These are phyloP conservation scores for Zelostemma sp. DNA, from an alignment of 1,140 invertebrate species.

Conservation along the genomic window DNA sequence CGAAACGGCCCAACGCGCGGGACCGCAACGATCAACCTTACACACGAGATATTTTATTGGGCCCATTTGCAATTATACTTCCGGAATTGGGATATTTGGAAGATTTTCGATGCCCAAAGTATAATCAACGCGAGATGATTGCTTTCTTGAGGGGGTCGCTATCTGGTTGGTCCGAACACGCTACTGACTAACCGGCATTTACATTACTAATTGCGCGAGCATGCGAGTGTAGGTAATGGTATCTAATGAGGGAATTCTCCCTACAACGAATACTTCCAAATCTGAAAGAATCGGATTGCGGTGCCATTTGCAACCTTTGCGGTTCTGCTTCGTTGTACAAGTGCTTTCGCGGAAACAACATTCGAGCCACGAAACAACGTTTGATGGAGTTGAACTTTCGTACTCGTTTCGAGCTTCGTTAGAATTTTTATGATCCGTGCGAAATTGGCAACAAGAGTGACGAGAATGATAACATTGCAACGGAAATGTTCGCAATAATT, in stretches of 20 bases:
- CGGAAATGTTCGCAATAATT: no score
- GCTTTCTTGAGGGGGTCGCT: slow-evolving; percentile 66
- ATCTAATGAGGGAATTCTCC: slow-evolving; percentile 61
- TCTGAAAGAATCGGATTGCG: slow-evolving; percentile 33
- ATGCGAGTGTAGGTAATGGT: slow-evolving; percentile 60
- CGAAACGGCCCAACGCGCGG: slow-evolving; percentile 11
- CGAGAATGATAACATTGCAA: no score
- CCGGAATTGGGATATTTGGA: neutral
- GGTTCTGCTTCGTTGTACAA: neutral
- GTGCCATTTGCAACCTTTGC: slow-evolving; percentile 20
- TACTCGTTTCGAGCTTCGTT: no score
- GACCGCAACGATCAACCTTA: slow-evolving; percentile 13
- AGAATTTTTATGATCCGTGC: no score
- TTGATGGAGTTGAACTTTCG: no score
- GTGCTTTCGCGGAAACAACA: neutral
- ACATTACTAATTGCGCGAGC: slow-evolving; percentile 69
- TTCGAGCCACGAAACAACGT: no score
- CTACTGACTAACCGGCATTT: slow-evolving; percentile 69
- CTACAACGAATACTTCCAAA: slow-evolving; percentile 31
- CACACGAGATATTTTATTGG: slow-evolving; percentile 11
- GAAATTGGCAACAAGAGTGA: no score
- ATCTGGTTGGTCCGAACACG: slow-evolving; percentile 62
- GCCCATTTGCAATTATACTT: slow-evolving; percentile 10
- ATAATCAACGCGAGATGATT: slow-evolving; percentile 64
- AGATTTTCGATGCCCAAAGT: neutral